Evolutionary conservation across 2,113 vertebrate species (phyloP).

Genomic region (Pelmatolapia mariae): DNA sequence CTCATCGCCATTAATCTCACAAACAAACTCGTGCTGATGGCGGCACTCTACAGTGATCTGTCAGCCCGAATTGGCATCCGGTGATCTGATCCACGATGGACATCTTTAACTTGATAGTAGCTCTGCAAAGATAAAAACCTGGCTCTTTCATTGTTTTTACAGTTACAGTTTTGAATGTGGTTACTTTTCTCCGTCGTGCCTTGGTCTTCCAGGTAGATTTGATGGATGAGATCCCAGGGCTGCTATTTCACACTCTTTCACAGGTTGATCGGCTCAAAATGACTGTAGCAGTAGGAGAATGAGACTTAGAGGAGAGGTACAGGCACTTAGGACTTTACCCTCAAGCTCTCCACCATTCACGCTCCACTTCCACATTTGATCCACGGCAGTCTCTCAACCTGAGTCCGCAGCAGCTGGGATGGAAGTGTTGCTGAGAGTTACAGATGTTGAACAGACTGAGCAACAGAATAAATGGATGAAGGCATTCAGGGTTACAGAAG

Average conservation of each 20-base stretch:
- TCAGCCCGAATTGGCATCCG: background rate
- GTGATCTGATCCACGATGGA: background rate
- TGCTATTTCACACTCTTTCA: slow-evolving; percentile 11
- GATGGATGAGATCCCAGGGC: slow-evolving; percentile 42
- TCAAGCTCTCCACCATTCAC: slow-evolving; percentile 21
- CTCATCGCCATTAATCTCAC: slow-evolving; percentile 1
- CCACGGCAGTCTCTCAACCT: slow-evolving; percentile 14
- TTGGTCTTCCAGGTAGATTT: background rate
- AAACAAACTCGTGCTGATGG: background rate
- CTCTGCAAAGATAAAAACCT: background rate
- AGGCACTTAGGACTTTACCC: slow-evolving; percentile 3
- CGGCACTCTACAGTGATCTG: background rate
- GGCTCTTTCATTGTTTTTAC: background rate
- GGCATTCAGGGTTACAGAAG: background rate
- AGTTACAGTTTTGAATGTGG: background rate
- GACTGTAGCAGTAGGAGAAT: background rate
- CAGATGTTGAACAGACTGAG: background rate
- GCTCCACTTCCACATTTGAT: slow-evolving; percentile 47
- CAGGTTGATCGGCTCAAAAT: slow-evolving; percentile 15
- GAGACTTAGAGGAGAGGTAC: background rate
- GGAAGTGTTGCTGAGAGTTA: background rate
- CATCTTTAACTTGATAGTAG: slow-evolving; percentile 20
- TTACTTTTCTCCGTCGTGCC: background rate
- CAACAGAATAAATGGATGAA: background rate
- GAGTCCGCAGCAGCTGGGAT: background rate